Evolutionary conservation across 2,888 invertebrate genomes (phyloP), one percentile per base, ranked within the genome.

Genomic region (Yponomeuta evonymella): DNA sequence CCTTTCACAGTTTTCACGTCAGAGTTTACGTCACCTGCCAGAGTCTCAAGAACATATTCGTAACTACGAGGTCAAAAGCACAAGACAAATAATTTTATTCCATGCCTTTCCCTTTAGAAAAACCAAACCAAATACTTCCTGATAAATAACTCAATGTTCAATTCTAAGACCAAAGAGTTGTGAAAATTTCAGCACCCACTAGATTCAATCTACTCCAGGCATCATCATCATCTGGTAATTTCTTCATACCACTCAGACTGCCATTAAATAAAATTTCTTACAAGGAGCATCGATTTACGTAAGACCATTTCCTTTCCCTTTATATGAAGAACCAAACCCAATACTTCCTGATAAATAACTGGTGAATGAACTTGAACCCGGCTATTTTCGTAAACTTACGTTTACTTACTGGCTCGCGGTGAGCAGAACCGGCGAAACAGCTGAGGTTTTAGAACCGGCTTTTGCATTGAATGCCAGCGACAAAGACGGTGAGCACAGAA

Each of bases 331-430:
- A 36, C 36, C 43, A 43, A 43, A 43, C 43, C 43, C 43, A 43
- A 43, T 43, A 30, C n/a, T 51, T 48, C 48, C 48, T 48, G 69
- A 67, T 68, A 63, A 58, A 1, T 12, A 58, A 69, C 43, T 43
- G 70, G 36, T 73, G 73, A 74, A 72, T 69, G 75, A 75, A 75
- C 77, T 77, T 77, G 74, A 75, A 75, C 75, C 71, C 73, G 73
- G 73, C 70, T 73, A 74, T 74, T 72, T 72, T 68, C 36, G 70
- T 65, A 65, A 65, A 23, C 3, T 29, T 65, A 29, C 12, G 15
- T 58, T 58, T 58, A 58, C 51, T 58, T 58, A 58, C 6, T 58
- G 51, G 51, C 33, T 11, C 30, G 64, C 30, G 29, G 33, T 65
- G 11, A 11, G 29, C 33, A 33, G 65, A 65, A 30, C 51, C 51